Evolutionary conservation across 2,113 vertebrate species (phyloP).

Genomic region (Mormyrus iriodes): DNA sequence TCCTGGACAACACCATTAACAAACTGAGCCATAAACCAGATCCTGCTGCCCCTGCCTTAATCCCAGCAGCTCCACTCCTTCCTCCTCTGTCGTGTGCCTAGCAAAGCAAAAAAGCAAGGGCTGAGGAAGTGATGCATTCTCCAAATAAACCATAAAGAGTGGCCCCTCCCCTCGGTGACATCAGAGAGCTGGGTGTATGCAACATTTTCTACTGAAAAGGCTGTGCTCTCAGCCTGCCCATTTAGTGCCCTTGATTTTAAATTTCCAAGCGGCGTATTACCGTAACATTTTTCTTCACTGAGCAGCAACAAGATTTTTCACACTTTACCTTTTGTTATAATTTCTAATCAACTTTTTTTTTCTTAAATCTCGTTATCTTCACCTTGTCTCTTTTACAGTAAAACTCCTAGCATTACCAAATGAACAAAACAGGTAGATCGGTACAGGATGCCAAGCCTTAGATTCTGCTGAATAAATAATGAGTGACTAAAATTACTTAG

Average conservation of each 20-base stretch:
- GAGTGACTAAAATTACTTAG: not conserved
- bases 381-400: not conserved
- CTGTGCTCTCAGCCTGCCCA: not conserved
- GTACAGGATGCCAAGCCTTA: not conserved
- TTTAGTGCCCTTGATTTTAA: not conserved
- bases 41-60: conserved; percentile 9
- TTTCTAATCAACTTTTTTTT: not conserved
- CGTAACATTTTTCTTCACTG: not conserved
- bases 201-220: not conserved
- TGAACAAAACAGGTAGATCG: not conserved
- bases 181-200: conserved; percentile 16
- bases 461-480: not conserved
- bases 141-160: conserved; percentile 46
- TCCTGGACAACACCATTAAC: conserved; percentile 47
- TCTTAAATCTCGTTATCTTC: not conserved
- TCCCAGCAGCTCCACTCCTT: not conserved
- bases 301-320: not conserved
- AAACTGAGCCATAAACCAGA: conserved; percentile 42
- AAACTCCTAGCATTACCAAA: not conserved
- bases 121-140: conserved; percentile 59
- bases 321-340: not conserved
- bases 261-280: not conserved
- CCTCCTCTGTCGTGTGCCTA: conserved; percentile 7
- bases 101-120: conserved; percentile 38
- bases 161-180: conserved; percentile 45